Evolutionary conservation across 2,113 vertebrate genomes (phyloP), one percentile per base, ranked within the genome.

Genomic region (Eira barbara): DNA sequence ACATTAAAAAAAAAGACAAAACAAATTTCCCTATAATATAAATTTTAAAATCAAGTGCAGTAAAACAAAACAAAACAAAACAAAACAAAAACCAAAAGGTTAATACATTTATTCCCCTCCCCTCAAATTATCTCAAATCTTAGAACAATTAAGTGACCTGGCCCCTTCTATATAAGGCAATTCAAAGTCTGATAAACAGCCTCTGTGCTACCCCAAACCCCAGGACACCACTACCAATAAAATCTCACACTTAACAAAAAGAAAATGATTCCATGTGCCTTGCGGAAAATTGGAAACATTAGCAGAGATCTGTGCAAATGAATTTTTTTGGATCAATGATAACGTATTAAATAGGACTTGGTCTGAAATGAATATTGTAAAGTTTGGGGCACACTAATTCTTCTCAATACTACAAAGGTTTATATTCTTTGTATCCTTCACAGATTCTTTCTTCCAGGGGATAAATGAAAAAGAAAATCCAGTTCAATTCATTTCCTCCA

Each of bases 401-500:
- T 57, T 96, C 91, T 83, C 80, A 89, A 86, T 97, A 96, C 42
- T 78, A 76, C 89, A 95, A 98, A 97, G n/a, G 71, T 49, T 88
- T 83, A 82, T 83, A 39, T 73, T 81, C 11, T 89, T 92, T 25
- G 55, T 34, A 36, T 3, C 13, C 76, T 91, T 96, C 91, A 13
- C 91, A 92, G 67, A 59, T 42, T 85, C 57, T 29, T 81, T 29
- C 83, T 27, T 74, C 21, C 25, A 59, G 61, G 61, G 94, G 94
- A 92, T 78, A 97, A 96, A 95, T 89, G 47, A 87, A 93, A 95
- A 89, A 83, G 69, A 91, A 97, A 88, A 98, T 57, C 3, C 52
- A 94, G 25, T 96, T 97, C 55, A 65, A 98, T 97, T 97, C 52
- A 96, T 98, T 97, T 97, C 85, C 89, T 97, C 74, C 71, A 97